Percentiles rank a stretch among this genome's conserved stretches.
phyloP scores from a whole-genome alignment of 2,113 vertebrate genomes.

The Athene cunicularia region DNA sequence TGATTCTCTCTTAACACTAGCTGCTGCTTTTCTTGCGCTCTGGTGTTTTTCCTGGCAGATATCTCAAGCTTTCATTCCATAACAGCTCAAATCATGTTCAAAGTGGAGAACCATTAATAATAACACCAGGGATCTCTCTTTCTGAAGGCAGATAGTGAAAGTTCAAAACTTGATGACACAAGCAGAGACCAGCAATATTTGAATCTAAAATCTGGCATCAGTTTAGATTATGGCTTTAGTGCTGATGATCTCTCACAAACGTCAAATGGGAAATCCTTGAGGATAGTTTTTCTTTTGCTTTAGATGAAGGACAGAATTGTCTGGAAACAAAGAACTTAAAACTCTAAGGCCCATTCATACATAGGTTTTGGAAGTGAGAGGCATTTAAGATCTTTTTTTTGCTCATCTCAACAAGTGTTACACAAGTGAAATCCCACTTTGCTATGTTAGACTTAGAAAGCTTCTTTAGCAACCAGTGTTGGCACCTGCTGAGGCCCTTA shows the following conservation, averaged over 20 bases:
- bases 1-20: neutral
- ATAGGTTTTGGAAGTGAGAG: neutral
- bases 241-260: neutral
- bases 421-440: neutral
- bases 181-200: neutral
- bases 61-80: neutral
- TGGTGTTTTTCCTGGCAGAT: neutral
- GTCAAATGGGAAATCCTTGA: neutral
- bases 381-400: neutral
- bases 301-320: neutral
- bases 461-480: neutral
- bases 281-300: neutral
- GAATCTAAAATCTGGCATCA: neutral
- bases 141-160: neutral
- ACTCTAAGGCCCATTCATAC: neutral
- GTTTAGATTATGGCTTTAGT: neutral
- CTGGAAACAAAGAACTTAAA: neutral
- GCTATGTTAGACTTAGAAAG: neutral
- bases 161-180: neutral
- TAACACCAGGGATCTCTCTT: neutral
- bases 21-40: neutral
- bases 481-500: neutral
- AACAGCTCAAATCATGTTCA: neutral
- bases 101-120: neutral
- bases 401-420: neutral